Conservation (phyloP, 2,888 invertebrate species). For the Lasiommata megera region DNA sequence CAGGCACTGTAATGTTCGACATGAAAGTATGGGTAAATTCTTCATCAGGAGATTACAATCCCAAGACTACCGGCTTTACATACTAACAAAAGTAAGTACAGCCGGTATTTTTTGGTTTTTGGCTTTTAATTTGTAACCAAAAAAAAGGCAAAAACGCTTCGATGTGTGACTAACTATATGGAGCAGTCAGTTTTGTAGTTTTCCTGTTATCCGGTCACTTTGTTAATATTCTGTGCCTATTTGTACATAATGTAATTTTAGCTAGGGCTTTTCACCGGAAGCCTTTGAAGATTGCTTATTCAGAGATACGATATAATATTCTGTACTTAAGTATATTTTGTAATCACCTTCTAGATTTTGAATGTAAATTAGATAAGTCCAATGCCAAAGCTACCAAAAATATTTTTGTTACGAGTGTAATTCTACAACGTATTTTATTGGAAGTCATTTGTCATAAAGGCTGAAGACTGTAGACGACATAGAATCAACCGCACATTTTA, state of each 20-base stretch:
- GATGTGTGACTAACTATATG: no score
- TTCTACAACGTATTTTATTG: conserved; percentile 21
- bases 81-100: not conserved
- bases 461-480: conserved; percentile 8
- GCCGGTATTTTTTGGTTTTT: not conserved
- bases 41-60: not conserved
- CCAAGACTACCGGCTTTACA: not conserved
- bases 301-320: conserved; percentile 72
- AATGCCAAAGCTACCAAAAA: conserved; percentile 23
- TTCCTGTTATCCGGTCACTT: conserved; percentile 48
- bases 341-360: conserved; percentile 58
- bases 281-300: conserved; percentile 49
- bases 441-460: conserved; percentile 13
- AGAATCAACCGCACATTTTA: not conserved
- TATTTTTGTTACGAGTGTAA: conserved; percentile 26
- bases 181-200: conserved; percentile 17
- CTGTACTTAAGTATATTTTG: conserved; percentile 53
- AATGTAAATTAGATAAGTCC: conserved; percentile 42
- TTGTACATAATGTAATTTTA: conserved; percentile 57
- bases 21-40: conserved; percentile 14
- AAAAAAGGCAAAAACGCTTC: no score
- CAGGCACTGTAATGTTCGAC: conserved; percentile 1
- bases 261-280: conserved; percentile 37
- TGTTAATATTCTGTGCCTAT: conserved; percentile 65
- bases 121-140: not conserved